A percentile compares a stretch with the other conserved stretches of the same genome.
Evolutionary conservation across 2,888 invertebrate species (phyloP).

Genomic region (Azorinus chamasolen): DNA sequence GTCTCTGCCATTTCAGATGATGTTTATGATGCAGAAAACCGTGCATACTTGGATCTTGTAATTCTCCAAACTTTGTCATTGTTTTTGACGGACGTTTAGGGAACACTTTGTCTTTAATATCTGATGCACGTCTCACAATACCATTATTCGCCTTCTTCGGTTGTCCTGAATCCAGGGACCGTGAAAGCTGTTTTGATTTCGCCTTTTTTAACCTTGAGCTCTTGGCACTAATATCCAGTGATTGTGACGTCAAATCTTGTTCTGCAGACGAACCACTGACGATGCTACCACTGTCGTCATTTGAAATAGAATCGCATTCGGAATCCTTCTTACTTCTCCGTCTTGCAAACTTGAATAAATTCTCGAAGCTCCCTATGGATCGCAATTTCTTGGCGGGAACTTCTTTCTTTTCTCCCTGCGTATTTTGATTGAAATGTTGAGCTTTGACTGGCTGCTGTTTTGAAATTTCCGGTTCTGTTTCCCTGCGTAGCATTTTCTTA

Average conservation of each 20-base stretch:
- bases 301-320: slow-evolving; percentile 49
- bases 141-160: slow-evolving; percentile 62
- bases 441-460: slow-evolving; percentile 70
- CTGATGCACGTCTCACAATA: slow-evolving; percentile 73
- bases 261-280: slow-evolving; percentile 45
- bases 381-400: slow-evolving; percentile 62
- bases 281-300: slow-evolving; percentile 48
- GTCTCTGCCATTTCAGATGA: slow-evolving; percentile 72
- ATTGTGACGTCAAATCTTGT: slow-evolving; percentile 53
- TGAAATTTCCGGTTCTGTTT: slow-evolving; percentile 56
- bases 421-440: slow-evolving; percentile 59
- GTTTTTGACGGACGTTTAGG: slow-evolving; percentile 51
- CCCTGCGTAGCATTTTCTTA: slow-evolving; percentile 62
- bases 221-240: slow-evolving; percentile 66
- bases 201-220: slow-evolving; percentile 59
- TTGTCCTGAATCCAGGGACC: slow-evolving; percentile 66
- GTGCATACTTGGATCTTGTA: slow-evolving; percentile 62
- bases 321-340: slow-evolving; percentile 61
- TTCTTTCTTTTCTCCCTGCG: slow-evolving; percentile 22
- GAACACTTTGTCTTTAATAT: slow-evolving; percentile 75
- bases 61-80: slow-evolving; percentile 53
- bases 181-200: slow-evolving; percentile 50
- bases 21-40: slow-evolving; percentile 69
- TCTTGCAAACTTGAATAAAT: slow-evolving; percentile 67
- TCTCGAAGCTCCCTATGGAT: slow-evolving; percentile 74